phyloP scores from a whole-genome alignment of 30 jellyfish, hydroid and myxozoan species.

The Cassiopea xamachana region DNA sequence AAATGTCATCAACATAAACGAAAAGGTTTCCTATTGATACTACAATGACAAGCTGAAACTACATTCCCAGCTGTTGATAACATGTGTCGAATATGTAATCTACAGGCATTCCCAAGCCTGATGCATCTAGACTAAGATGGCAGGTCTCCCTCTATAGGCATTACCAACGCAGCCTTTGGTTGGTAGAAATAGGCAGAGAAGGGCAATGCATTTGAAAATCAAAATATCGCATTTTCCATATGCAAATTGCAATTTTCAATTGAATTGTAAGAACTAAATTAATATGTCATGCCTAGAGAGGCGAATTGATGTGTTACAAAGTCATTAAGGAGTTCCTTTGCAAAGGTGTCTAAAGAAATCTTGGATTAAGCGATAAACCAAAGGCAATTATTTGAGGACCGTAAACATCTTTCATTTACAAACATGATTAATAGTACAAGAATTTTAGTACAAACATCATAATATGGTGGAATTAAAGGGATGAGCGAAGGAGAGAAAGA shows the following conservation, averaged over 20 bases:
- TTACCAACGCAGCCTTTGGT: too few relatives aligned
- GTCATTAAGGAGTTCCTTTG: neutral
- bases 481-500: neutral
- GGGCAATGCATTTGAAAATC: too few relatives aligned
- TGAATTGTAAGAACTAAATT: neutral
- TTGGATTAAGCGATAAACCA: neutral
- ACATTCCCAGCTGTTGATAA: too few relatives aligned
- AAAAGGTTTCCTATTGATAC: neutral
- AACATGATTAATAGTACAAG: neutral
- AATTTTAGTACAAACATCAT: neutral
- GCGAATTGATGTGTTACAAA: neutral
- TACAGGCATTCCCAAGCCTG: too few relatives aligned
- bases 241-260: neutral
- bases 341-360: neutral
- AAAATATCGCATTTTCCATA: too few relatives aligned
- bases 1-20: neutral
- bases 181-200: too few relatives aligned
- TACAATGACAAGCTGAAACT: too few relatives aligned
- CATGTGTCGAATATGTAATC: too few relatives aligned
- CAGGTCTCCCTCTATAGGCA: too few relatives aligned
- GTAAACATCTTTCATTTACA: neutral
- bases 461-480: slow-evolving; percentile 3
- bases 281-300: neutral
- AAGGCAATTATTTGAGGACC: neutral
- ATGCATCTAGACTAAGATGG: too few relatives aligned